Base-by-base conservation (phyloP, 2,888 invertebrate genomes). In the Diogma glabrata region DNA sequence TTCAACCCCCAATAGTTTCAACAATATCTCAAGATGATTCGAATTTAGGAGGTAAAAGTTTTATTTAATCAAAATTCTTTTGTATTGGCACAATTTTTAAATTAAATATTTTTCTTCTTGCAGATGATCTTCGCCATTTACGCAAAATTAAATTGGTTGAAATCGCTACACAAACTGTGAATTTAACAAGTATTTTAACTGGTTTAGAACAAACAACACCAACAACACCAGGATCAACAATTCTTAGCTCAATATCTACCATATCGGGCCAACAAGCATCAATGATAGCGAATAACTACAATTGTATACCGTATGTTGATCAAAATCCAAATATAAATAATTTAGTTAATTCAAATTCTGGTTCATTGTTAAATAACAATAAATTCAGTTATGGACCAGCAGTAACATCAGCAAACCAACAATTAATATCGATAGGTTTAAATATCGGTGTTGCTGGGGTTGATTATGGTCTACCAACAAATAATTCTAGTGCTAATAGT, bases 151-250 rank as follows among this genome's bases (percentile, higher is more conserved):
- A 67, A 47, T 60, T 68, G 16, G 68, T 67, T 51, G 70, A 70
- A 55, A 70, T 70, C 63, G 70, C 70, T 43, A 70, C 70, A 6
- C 70, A 70, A 60, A 70, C 70, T 3, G 64, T 70, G 20, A 61
- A 65, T 26, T 60, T 69, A 50, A 64, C 69, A 26, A 69, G 63
- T 54, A 65, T 70, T 51, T 65, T 70, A 55, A 65, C 69, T 7
- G 64, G 64, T 50, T 54, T 68, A 53, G 67, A 68, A 53, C 56
- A 52, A 53, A 52, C 33, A 40, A 23, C 47, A 43, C 36, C 50
- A n/a, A 50, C 43, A 43, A n/a, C n/a, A n/a, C 20, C 53, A 10
- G 51, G 53, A 16, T 51, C 59, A 26, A 60, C 58, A 19, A 52
- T 22, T 14, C 3, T n/a, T 12, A 23, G 43, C 4, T 8, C n/a